Evolutionary conservation across 2,113 vertebrate genomes (phyloP).

Genomic region (Pseudonaja textilis): DNA sequence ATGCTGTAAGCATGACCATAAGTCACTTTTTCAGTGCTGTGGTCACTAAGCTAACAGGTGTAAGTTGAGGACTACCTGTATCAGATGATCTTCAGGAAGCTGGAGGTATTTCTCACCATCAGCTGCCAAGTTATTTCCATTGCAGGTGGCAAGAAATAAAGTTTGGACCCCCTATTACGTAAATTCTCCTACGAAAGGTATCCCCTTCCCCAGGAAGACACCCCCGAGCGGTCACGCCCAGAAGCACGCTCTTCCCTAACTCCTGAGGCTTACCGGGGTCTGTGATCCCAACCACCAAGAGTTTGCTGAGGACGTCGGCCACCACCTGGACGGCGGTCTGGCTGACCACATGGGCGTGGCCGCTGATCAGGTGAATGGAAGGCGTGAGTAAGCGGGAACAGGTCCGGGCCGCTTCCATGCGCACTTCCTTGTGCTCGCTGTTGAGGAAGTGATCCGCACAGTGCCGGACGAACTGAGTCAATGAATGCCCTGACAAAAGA

Average conservation of each 20-base stretch:
- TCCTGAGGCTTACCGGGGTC: slow-evolving; percentile 82
- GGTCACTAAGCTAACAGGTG: too few species aligned
- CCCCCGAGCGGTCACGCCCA: background rate
- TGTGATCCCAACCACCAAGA: slow-evolving; percentile 96
- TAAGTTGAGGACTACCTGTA: too few species aligned
- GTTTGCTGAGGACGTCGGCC: slow-evolving; percentile 95
- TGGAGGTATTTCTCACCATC: background rate
- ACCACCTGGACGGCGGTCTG: slow-evolving; percentile 97
- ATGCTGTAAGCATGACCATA: too few species aligned
- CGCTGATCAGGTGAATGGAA: slow-evolving; percentile 92
- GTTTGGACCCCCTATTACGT: background rate
- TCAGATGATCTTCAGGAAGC: background rate
- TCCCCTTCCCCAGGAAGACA: background rate
- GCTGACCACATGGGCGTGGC: slow-evolving; percentile 91
- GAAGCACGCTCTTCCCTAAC: background rate
- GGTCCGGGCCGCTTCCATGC: slow-evolving; percentile 95
- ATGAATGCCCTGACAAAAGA: slow-evolving; percentile 84
- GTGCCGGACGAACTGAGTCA: slow-evolving; percentile 98
- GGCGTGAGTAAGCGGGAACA: slow-evolving; percentile 94
- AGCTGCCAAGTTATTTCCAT: background rate
- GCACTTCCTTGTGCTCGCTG: slow-evolving; percentile 97
- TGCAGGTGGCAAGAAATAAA: background rate
- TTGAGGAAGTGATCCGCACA: slow-evolving; percentile 97
- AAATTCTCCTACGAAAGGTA: background rate
- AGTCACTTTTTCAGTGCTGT: too few species aligned